Evolutionary conservation across 1,140 invertebrate genomes (phyloP).

Genomic region (Zaprionus nigranus): DNA sequence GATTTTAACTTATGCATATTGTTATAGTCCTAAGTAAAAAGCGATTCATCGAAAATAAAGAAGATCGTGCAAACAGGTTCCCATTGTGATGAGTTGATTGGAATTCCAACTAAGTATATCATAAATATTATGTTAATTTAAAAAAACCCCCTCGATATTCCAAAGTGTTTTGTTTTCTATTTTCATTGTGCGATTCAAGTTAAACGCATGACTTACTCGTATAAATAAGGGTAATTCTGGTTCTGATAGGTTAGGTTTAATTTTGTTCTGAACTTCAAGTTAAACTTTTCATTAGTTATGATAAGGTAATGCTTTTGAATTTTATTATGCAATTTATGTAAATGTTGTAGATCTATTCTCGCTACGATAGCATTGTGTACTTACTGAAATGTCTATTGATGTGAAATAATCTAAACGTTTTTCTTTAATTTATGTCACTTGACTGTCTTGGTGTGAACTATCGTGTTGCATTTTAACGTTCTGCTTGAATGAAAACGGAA

Average conservation of each 20-base stretch:
- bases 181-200: not conserved
- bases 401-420: not conserved
- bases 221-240: no score
- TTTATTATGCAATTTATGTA: no score
- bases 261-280: no score
- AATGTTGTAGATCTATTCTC: not conserved
- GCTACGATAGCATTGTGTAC: not conserved
- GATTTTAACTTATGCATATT: not conserved
- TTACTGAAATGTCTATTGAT: not conserved
- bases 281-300: no score
- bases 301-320: no score
- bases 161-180: not conserved
- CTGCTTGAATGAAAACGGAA: not conserved
- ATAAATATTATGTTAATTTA: not conserved
- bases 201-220: no score
- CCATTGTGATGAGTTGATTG: not conserved
- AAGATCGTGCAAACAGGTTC: not conserved
- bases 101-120: not conserved
- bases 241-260: no score
- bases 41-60: not conserved
- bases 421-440: not conserved
- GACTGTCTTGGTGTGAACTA: not conserved
- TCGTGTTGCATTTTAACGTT: not conserved
- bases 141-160: not conserved
- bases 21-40: not conserved